Evolutionary conservation across 1,140 invertebrate genomes (phyloP).

Genomic region (Sinonovacula constricta): DNA sequence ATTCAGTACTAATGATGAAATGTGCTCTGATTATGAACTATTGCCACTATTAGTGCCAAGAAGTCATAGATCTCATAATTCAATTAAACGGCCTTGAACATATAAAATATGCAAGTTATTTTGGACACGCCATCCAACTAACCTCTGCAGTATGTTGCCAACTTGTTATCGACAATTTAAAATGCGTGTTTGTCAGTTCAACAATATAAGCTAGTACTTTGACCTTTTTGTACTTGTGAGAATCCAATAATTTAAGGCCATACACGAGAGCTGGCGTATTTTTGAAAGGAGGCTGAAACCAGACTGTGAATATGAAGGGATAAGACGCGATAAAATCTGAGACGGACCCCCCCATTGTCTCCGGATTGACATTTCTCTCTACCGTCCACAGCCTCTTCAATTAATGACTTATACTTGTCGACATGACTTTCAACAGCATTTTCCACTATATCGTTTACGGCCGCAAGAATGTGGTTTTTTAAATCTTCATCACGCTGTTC

Average conservation of each 20-base stretch:
- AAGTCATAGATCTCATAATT: too few relatives aligned
- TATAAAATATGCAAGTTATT: too few relatives aligned
- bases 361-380: not conserved
- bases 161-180: not conserved
- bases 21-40: too few relatives aligned
- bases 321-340: not conserved
- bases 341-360: not conserved
- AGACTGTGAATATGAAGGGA: not conserved
- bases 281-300: not conserved
- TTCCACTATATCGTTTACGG: too few relatives aligned
- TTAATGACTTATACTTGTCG: too few relatives aligned
- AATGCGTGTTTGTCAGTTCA: not conserved
- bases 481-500: too few relatives aligned
- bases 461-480: too few relatives aligned
- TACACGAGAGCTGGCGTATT: not conserved
- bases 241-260: not conserved
- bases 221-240: not conserved
- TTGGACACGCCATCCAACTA: not conserved
- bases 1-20: too few relatives aligned
- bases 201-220: not conserved
- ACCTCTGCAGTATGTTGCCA: not conserved
- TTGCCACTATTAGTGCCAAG: too few relatives aligned
- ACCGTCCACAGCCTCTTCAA: too few relatives aligned
- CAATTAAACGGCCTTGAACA: too few relatives aligned
- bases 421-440: too few relatives aligned